These are phyloP conservation scores for Eira barbara DNA, from an alignment of 2,113 vertebrate genomes.

Conservation along the genomic window DNA sequence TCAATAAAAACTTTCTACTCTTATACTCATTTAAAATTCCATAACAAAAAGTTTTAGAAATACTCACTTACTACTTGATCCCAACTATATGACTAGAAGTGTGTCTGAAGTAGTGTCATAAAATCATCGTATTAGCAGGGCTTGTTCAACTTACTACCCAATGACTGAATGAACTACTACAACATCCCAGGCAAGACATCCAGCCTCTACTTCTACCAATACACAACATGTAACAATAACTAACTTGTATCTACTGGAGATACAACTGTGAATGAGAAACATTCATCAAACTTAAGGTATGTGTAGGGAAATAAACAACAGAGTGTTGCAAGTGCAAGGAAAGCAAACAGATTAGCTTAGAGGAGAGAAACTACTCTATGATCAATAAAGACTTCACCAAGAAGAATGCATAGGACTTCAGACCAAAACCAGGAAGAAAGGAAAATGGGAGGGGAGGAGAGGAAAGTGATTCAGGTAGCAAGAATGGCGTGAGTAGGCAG, in stretches of 20 bases:
- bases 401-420: background rate
- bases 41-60: background rate
- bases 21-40: background rate
- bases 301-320: background rate
- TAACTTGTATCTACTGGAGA: background rate
- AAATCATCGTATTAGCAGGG: background rate
- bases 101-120: background rate
- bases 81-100: background rate
- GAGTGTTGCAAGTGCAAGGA: background rate
- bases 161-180: background rate
- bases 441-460: background rate
- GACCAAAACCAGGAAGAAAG: background rate
- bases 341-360: background rate
- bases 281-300: background rate
- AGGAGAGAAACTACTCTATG: background rate
- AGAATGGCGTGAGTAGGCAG: accelerated
- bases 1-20: background rate
- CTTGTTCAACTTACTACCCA: background rate
- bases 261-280: background rate
- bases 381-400: background rate
- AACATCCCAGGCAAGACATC: background rate
- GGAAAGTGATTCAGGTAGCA: too few relatives aligned
- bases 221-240: background rate
- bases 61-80: background rate
- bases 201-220: background rate